Evolutionary conservation across 2,888 invertebrate genomes (phyloP).

Genomic region (Pemphredon lugubris): DNA sequence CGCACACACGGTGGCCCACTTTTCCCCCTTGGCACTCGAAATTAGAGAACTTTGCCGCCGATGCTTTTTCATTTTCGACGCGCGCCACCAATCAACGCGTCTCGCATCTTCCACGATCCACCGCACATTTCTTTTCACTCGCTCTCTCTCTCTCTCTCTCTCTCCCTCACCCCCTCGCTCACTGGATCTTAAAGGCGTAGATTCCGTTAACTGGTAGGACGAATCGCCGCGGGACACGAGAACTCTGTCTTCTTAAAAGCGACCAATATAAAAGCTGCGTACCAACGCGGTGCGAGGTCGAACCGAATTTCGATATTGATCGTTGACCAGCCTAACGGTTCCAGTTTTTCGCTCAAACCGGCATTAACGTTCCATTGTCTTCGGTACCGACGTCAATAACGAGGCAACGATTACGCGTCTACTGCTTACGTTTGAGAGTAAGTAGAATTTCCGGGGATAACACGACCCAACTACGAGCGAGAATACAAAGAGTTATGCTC

Average conservation of each 20-base stretch:
- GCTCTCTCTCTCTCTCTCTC: too few relatives aligned
- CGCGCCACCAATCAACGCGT: slow-evolving; percentile 12
- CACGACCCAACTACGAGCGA: not conserved
- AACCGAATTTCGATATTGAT: too few relatives aligned
- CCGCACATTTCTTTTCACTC: too few relatives aligned
- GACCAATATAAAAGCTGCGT: too few relatives aligned
- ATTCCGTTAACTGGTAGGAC: not conserved
- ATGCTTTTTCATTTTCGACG: slow-evolving; percentile 44
- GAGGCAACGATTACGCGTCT: not conserved
- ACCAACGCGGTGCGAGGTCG: too few relatives aligned
- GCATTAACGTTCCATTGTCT: too few relatives aligned
- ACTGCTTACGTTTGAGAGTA: not conserved
- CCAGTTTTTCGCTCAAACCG: too few relatives aligned
- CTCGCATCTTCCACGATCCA: slow-evolving; percentile 3
- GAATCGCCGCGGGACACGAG: slow-evolving; percentile 9
- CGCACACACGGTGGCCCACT: slow-evolving; percentile 57
- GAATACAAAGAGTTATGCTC: slow-evolving; percentile 6
- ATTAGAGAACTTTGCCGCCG: slow-evolving; percentile 44
- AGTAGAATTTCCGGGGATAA: not conserved
- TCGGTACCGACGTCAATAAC: too few relatives aligned
- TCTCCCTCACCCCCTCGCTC: too few relatives aligned
- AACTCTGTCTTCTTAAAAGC: slow-evolving; percentile 2
- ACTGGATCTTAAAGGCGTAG: too few relatives aligned
- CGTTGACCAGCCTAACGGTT: too few relatives aligned
- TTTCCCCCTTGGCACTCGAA: slow-evolving; percentile 50